Conservation (phyloP, 2,888 invertebrate genomes). For the Nebria salina region DNA sequence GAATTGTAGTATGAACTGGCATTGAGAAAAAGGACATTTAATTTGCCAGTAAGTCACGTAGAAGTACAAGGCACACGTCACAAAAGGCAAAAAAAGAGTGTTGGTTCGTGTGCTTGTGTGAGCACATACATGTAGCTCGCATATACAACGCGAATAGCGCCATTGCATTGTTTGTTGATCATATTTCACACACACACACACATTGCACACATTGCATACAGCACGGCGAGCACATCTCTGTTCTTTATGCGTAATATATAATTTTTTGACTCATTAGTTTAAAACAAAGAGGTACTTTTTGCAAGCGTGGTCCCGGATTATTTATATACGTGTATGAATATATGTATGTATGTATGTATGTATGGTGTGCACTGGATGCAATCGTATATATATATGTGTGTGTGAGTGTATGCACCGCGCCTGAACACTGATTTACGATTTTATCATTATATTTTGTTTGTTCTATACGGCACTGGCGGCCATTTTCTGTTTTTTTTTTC, state of each 20-base stretch:
- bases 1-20: too few relatives aligned
- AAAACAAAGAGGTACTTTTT: slow-evolving; percentile 4
- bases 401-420: neutral
- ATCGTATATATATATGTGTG: neutral
- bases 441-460: neutral
- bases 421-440: neutral
- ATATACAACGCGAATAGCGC: neutral
- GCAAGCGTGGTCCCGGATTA: neutral
- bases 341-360: neutral
- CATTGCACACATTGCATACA: neutral
- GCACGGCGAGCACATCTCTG: neutral
- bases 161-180: neutral
- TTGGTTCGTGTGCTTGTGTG: slow-evolving; percentile 24
- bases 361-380: neutral
- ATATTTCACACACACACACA: neutral
- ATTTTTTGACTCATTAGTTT: slow-evolving; percentile 13
- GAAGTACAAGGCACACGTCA: slow-evolving; percentile 6
- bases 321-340: neutral
- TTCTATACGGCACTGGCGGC: neutral
- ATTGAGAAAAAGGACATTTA: too few relatives aligned
- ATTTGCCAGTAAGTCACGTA: neutral
- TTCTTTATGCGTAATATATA: slow-evolving; percentile 26
- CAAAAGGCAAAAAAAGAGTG: slow-evolving; percentile 23
- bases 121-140: neutral
- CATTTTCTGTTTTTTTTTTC: neutral